Evolutionary conservation across 2,113 vertebrate genomes (phyloP).

Genomic region (Colistium nudipinnis): DNA sequence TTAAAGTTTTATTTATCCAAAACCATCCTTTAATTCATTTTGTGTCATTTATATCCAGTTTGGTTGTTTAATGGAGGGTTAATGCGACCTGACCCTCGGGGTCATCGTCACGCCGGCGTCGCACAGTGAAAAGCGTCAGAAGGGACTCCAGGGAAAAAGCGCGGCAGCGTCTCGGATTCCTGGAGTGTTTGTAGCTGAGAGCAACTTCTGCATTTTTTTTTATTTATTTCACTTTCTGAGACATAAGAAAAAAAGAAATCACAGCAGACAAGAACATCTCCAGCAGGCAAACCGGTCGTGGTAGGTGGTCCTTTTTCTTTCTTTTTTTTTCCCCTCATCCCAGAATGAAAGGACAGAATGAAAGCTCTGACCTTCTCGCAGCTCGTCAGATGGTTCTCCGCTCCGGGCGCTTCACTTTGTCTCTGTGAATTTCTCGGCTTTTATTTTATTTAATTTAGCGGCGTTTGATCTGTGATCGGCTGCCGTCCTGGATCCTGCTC

Average conservation of each 20-base stretch:
- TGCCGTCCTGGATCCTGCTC: constrained; percentile 20
- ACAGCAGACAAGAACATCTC: constrained; percentile 45
- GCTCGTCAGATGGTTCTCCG: constrained; percentile 63
- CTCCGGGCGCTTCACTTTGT: constrained; percentile 55
- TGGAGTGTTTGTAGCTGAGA: constrained; percentile 28
- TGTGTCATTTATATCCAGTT: neutral
- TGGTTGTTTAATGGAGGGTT: neutral
- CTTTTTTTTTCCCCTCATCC: too few species aligned
- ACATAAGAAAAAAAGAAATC: neutral
- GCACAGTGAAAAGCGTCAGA: constrained; percentile 15
- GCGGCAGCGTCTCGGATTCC: too few species aligned
- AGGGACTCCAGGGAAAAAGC: constrained; percentile 13
- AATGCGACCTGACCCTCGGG: neutral
- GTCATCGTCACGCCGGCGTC: neutral
- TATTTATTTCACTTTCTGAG: constrained; percentile 16
- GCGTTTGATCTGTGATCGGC: constrained; percentile 50
- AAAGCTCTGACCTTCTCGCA: constrained; percentile 62
- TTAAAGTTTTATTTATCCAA: neutral
- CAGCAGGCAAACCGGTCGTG: constrained; percentile 43
- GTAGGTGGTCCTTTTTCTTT: constrained; percentile 46
- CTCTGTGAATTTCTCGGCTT: constrained; percentile 46
- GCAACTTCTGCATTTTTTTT: constrained; percentile 21
- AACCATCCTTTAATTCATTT: neutral
- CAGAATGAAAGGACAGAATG: constrained; percentile 60
- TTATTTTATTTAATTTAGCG: constrained; percentile 57